Percentiles rank a stretch among this genome's conserved stretches.
Conservation (phyloP, 2,888 invertebrate genomes). For the Allophyes oxyacanthae region DNA sequence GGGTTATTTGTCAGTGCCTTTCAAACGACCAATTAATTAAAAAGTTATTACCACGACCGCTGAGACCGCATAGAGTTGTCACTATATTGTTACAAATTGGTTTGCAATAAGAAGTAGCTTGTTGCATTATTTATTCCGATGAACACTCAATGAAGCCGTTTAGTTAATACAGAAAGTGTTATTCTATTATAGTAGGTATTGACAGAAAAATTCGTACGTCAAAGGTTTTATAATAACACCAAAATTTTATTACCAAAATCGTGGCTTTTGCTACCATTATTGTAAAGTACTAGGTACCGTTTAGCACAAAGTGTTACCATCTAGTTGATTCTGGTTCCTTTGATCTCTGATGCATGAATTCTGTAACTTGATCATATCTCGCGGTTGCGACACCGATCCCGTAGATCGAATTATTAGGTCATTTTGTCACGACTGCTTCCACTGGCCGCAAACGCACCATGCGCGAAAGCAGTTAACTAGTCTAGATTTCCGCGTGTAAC, state of each 20-base stretch:
- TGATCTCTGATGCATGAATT: conserved; percentile 34
- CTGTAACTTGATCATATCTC: conserved; percentile 31
- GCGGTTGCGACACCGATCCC: conserved; percentile 38
- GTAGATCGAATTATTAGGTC: conserved; percentile 40
- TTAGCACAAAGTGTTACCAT: conserved; percentile 23
- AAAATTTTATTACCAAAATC: conserved; percentile 1
- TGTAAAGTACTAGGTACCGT: conserved; percentile 27
- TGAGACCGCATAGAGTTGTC: no score
- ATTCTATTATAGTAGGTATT: not conserved
- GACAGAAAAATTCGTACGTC: conserved; percentile 14
- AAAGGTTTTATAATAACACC: conserved; percentile 5
- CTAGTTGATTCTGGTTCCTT: conserved; percentile 15
- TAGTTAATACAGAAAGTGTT: no score
- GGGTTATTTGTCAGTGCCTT: not conserved
- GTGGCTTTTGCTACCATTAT: conserved; percentile 21
- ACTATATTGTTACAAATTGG: no score
- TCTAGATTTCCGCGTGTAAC: no score
- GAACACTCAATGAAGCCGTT: no score
- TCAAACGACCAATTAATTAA: not conserved
- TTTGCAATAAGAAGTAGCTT: no score
- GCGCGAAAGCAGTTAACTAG: not conserved
- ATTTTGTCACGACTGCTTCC: conserved; percentile 13
- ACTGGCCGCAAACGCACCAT: not conserved
- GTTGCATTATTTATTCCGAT: no score
- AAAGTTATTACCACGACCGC: no score